A percentile compares a stretch with the other conserved stretches of the same genome.
Evolutionary conservation across 2,113 vertebrate species (phyloP).

Genomic region (Pachycephala philippinensis): DNA sequence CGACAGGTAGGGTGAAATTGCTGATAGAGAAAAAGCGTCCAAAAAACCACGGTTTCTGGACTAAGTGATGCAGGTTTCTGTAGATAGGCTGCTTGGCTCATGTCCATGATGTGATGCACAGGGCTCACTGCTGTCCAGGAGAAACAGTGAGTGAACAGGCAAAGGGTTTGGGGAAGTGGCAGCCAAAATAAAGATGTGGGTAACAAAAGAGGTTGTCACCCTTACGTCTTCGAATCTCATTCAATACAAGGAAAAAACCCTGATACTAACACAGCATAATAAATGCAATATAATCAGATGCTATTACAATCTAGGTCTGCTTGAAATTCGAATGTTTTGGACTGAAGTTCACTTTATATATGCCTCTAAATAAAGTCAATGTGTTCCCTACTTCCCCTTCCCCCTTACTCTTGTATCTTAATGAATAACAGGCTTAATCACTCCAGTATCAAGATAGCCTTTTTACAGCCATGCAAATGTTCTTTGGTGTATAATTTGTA

Average conservation of each 20-base stretch:
- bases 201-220: background rate
- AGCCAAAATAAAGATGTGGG: background rate
- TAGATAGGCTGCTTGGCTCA: background rate
- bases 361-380: background rate
- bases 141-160: background rate
- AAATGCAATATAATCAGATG: background rate
- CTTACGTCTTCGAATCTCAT: background rate
- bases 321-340: slow-evolving; percentile 12
- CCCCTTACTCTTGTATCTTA: background rate
- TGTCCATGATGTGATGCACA: rapidly evolving
- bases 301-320: background rate
- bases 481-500: slow-evolving; percentile 67
- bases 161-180: background rate
- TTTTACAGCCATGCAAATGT: slow-evolving; percentile 53
- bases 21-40: background rate
- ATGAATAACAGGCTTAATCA: slow-evolving; percentile 60
- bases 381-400: background rate
- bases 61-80: background rate
- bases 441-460: slow-evolving; percentile 43
- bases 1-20: background rate
- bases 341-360: background rate
- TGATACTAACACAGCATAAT: background rate
- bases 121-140: background rate
- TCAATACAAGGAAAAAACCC: background rate
- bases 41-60: background rate